Base-by-base conservation (phyloP, 30 jellyfish, hydroid and myxozoan species). In the Chrysaora quinquecirrha region DNA sequence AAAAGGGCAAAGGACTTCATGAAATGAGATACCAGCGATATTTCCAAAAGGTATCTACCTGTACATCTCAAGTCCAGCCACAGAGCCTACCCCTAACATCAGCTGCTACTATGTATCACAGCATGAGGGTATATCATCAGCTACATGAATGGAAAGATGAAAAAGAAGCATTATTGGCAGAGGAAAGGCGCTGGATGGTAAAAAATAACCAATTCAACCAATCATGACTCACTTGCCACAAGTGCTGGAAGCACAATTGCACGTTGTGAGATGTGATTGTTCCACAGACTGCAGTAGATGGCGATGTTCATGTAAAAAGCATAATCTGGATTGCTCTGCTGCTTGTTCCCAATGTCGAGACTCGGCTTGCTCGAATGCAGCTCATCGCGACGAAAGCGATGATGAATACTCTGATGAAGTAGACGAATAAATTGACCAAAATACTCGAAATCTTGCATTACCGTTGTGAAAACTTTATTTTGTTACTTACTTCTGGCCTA, bases 11-110 rank as follows among this genome's bases (percentile, higher is more conserved):
- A 16, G 29, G 68, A 10, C 68, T 52, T 52, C 6, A 52, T 20
- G 29, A 52, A 20, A 16, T 52, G 68, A 52, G 68, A 52, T 52
- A 52, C 29, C 68, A 52, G 29, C 68, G 29, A 52, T 52, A 52
- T 20, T 52, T 2, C 68, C 24, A 52, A 52, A 52, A 52, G 68
- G 29, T 52, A 3, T 16, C 54, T 10, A 52, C 68, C 29, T 2
- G 29, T 10, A 52, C 68, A 16, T 52, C 68, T 10, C 68, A 52
- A 10, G 68, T 52, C 68, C 68, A 52, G 68, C 68, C 68, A 43
- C 58, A 43, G 58, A 43, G 16, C 16, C 58, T 43, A 43, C 58
- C 58, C 12, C 58, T 16, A 43, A 43, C 58, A 6, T 9, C 58
- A 6, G 58, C 58, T 6, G 58, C 58, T 6, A 16, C 58, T 6